Evolutionary conservation across 2,888 invertebrate genomes (phyloP).

Genomic region (Laothoe populi): DNA sequence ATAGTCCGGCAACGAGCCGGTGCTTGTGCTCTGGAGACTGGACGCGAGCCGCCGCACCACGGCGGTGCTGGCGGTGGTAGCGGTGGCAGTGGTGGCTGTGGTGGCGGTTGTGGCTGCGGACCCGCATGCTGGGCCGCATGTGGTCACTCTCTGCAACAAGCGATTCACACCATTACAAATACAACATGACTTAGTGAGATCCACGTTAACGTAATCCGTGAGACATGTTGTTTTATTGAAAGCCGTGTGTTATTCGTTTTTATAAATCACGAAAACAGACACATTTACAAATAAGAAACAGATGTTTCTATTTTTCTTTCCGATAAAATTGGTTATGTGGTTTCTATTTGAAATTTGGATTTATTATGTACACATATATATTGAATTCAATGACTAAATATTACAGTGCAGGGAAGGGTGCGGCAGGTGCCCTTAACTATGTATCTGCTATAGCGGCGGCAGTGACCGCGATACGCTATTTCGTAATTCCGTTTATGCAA

Average conservation of each 20-base stretch:
- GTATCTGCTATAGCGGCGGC: conserved; percentile 64
- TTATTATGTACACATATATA: not conserved
- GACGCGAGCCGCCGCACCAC: conserved; percentile 79
- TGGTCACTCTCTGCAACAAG: conserved; percentile 71
- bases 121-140: conserved; percentile 73
- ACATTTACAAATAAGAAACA: not conserved
- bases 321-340: no score
- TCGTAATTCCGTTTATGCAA: conserved; percentile 80
- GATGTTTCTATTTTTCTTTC: no score
- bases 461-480: conserved; percentile 81
- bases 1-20: conserved; percentile 91
- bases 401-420: conserved; percentile 58
- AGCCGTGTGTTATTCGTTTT: not conserved
- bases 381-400: not conserved
- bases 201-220: not conserved
- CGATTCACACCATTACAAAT: conserved; percentile 22
- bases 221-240: not conserved
- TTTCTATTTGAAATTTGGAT: no score
- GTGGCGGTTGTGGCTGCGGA: conserved; percentile 57
- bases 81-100: no score
- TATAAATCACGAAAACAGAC: not conserved
- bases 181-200: not conserved
- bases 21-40: conserved; percentile 92
- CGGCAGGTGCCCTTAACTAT: conserved; percentile 65
- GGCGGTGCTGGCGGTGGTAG: conserved; percentile 58